Conservation (phyloP, 2,113 vertebrate species). For the Callopanchax toddi region DNA sequence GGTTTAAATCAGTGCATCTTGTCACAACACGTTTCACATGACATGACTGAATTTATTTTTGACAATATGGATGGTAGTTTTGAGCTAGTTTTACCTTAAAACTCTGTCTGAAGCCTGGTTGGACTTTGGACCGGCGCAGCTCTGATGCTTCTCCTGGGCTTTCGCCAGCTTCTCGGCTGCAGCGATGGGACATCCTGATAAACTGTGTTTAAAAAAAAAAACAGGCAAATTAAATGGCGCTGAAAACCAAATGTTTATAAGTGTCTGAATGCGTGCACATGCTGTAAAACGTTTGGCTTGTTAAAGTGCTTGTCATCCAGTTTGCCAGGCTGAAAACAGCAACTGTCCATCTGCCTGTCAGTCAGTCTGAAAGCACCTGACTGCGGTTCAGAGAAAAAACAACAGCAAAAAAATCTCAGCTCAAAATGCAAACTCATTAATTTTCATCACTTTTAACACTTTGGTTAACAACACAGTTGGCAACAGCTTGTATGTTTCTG, state of each 20-base stretch:
- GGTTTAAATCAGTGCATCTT: conserved; percentile 9
- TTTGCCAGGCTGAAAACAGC: conserved; percentile 19
- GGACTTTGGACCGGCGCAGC: conserved; percentile 92
- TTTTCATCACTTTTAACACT: conserved; percentile 41
- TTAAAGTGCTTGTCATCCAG: conserved; percentile 29
- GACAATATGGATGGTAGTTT: neutral
- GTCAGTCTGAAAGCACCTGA: conserved; percentile 22
- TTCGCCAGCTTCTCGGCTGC: conserved; percentile 98
- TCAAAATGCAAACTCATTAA: conserved; percentile 43
- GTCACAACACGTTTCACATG: neutral
- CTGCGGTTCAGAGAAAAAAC: neutral
- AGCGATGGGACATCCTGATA: conserved; percentile 98
- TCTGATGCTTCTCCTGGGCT: conserved; percentile 97
- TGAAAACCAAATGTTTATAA: conserved; percentile 6
- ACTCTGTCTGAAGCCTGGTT: conserved; percentile 96
- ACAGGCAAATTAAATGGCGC: conserved; percentile 11
- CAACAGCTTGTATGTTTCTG: conserved; percentile 57
- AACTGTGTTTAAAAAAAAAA: conserved; percentile 84
- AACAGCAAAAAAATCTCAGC: neutral
- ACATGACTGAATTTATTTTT: neutral
- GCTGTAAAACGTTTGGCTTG: conserved; percentile 11
- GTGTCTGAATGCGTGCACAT: conserved; percentile 11
- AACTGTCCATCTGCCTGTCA: conserved; percentile 37
- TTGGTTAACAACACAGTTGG: conserved; percentile 32
- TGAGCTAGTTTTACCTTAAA: conserved; percentile 88